These are phyloP conservation scores for Marmota flaviventris DNA, from an alignment of 2,113 vertebrate genomes.

Conservation along the genomic window DNA sequence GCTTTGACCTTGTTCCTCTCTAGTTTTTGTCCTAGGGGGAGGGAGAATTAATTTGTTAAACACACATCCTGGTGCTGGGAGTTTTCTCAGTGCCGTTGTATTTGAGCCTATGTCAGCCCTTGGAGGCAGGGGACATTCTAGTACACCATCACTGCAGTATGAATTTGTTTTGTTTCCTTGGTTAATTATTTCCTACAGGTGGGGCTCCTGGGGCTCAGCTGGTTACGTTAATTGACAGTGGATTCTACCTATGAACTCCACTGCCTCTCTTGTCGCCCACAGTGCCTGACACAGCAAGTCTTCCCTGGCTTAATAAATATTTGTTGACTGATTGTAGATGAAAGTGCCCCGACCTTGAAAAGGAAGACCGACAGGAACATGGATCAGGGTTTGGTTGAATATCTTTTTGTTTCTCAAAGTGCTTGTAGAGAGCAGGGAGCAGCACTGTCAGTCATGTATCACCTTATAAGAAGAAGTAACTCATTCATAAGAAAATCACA, in stretches of 20 bases:
- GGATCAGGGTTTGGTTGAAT: neutral
- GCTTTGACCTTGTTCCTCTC: neutral
- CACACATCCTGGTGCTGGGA: neutral
- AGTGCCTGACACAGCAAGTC: neutral
- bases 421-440: neutral
- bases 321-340: neutral
- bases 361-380: neutral
- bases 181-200: neutral
- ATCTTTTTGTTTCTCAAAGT: conserved; percentile 27
- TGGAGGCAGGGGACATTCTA: neutral
- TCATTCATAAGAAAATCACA: conserved; percentile 22
- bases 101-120: neutral
- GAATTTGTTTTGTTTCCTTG: neutral
- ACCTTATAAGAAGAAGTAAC: neutral
- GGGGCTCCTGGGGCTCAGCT: neutral
- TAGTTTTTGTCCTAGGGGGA: neutral
- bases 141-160: neutral
- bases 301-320: conserved; percentile 45
- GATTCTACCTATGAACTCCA: neutral
- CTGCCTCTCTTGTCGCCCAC: neutral
- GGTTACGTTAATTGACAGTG: neutral
- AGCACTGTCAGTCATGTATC: neutral
- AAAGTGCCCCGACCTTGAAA: conserved; percentile 48
- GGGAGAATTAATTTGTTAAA: conserved; percentile 23
- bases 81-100: neutral